A percentile compares a stretch with the other conserved stretches of the same genome.
phyloP scores from a whole-genome alignment of 2,113 vertebrate species.

The Grantiella picta region DNA sequence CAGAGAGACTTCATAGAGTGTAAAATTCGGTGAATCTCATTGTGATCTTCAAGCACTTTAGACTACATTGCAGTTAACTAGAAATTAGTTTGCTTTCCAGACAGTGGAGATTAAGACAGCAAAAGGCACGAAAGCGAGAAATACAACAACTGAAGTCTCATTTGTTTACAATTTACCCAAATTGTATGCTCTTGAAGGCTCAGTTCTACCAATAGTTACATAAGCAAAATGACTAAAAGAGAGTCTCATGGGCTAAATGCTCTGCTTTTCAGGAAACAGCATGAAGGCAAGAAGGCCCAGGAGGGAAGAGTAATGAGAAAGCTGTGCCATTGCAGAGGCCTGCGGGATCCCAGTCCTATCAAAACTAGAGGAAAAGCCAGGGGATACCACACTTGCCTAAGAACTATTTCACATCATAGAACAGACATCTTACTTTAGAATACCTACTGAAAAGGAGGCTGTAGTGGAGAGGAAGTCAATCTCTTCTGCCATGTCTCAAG shows the following conservation, averaged over 20 bases:
- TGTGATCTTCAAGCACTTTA: neutral
- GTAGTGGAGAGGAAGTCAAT: neutral
- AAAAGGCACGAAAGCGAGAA: neutral
- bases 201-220: neutral
- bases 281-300: neutral
- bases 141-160: neutral
- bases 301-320: neutral
- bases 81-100: neutral
- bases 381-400: neutral
- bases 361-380: neutral
- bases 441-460: neutral
- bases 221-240: neutral
- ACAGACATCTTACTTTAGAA: neutral
- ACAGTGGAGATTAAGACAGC: neutral
- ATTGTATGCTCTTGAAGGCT: neutral
- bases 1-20: neutral
- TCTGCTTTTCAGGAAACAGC: neutral
- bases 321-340: neutral
- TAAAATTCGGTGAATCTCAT: neutral
- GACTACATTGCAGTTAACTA: neutral
- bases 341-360: neutral
- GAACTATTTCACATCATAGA: neutral
- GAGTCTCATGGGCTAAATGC: neutral
- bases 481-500: neutral
- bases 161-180: neutral